phyloP scores from a whole-genome alignment of 2,888 invertebrate species.

The Aspidiotus destructor region DNA sequence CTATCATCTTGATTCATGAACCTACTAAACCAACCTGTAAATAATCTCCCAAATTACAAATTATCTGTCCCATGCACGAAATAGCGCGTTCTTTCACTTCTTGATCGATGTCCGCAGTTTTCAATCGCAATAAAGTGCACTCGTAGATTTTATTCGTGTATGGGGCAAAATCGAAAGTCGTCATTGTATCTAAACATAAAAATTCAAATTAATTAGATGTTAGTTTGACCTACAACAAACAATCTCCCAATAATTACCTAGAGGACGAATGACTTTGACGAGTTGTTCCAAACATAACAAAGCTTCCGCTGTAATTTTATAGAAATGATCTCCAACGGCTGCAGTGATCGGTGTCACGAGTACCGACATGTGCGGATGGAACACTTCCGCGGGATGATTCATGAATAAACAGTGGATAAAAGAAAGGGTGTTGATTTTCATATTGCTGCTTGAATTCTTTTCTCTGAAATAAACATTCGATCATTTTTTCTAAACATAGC shows the following conservation, averaged over 20 bases:
- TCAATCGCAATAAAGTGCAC: slow-evolving; percentile 73
- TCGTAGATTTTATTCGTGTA: slow-evolving; percentile 71
- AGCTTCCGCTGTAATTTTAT: slow-evolving; percentile 97
- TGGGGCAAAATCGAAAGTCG: slow-evolving; percentile 60
- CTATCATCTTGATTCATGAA: not conserved
- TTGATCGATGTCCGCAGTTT: slow-evolving; percentile 95
- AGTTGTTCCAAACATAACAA: slow-evolving; percentile 84
- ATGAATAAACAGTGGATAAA: slow-evolving; percentile 78
- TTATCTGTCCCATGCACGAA: slow-evolving; percentile 89
- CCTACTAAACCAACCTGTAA: slow-evolving; percentile 47
- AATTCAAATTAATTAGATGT: not conserved
- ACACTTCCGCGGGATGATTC: slow-evolving; percentile 66
- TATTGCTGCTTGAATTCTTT: slow-evolving; percentile 88
- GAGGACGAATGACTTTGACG: slow-evolving; percentile 83
- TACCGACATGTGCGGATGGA: slow-evolving; percentile 68
- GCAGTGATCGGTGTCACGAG: slow-evolving; percentile 75
- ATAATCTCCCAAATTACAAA: slow-evolving; percentile 83
- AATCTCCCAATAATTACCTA: slow-evolving; percentile 48
- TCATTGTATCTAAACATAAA: slow-evolving; percentile 21
- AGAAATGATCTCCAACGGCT: slow-evolving; percentile 90
- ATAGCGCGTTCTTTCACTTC: slow-evolving; percentile 98
- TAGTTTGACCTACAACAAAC: not conserved
- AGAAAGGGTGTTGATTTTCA: slow-evolving; percentile 93
- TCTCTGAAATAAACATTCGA: slow-evolving; percentile 49
- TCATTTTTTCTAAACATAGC: not conserved